Evolutionary conservation across 2,113 vertebrate genomes (phyloP).

Genomic region (Podiceps cristatus): DNA sequence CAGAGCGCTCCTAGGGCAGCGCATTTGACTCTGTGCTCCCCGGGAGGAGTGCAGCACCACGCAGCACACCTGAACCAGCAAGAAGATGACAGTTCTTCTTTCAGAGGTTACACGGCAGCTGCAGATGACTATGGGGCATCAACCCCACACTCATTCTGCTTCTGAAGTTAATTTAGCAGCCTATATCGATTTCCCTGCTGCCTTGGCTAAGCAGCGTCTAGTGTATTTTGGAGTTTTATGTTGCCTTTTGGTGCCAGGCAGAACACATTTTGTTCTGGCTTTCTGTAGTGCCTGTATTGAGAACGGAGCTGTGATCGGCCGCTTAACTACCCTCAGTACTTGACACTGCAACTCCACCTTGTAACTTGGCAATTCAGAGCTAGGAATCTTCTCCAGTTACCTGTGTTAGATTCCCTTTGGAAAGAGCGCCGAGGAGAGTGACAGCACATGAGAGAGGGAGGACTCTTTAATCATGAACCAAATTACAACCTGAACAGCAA

Average conservation of each 20-base stretch:
- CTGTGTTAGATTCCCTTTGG: background rate
- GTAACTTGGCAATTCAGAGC: background rate
- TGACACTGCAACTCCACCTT: fast-evolving
- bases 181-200: background rate
- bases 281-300: background rate
- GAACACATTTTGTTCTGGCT: background rate
- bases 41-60: background rate
- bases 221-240: background rate
- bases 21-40: background rate
- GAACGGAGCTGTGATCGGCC: background rate
- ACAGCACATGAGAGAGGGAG: background rate
- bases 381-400: background rate
- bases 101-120: background rate
- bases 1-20: fast-evolving
- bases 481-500: background rate
- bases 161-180: background rate
- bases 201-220: background rate
- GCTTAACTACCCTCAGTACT: background rate
- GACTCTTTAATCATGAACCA: background rate
- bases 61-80: background rate
- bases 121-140: background rate
- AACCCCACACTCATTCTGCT: background rate
- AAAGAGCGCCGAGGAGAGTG: background rate
- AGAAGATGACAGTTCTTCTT: background rate
- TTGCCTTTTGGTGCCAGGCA: background rate